Base-by-base conservation (phyloP, 53 echinoderm and acorn worm species). In the Glandiceps talaboti region DNA sequence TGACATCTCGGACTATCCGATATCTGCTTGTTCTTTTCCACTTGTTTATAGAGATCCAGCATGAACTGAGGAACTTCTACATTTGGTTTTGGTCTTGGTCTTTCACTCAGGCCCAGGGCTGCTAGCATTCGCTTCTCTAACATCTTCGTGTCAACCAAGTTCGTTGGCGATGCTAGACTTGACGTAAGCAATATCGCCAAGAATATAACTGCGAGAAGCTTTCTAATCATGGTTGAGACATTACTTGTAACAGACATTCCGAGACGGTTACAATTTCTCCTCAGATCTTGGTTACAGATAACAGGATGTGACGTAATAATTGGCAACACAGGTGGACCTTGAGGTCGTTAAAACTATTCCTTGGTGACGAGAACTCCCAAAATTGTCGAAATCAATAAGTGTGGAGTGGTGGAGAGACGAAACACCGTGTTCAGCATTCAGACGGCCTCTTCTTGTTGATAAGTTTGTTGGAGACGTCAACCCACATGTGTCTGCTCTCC, bases 61-160 rank as follows among this genome's bases (percentile, higher is more conserved):
- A 99, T 99, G 75, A 87, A 99, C 82, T 94, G 99, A 0, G 99
- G 99, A 14, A 92, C 99, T 14, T 93, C 91, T 32, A 92, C 99
- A 83, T 93, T 99, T 25, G 89, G 87, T 32, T 83, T 76, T 1
- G 93, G 93, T 77, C 91, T 85, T 1, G 99, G 93, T 1, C 93
- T 89, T 14, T 92, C 89, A 31, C 80, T 78, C 77, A 96, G 83
- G 1, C 96, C 96, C 79, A 96, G 79, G 74, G 92, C 88, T 31
- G 83, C 86, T 31, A 96, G 82, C 30, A 96, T 96, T 78, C 90
- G 85, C 31, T 87, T 87, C 77, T 96, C 96, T 90, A 96, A 92
- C 81, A 83, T 84, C 14, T 78, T 83, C 79, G 6, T 45, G 64
- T 45, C 64, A 6, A 45, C 64, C 64, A 45, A 20, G 64, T 45